phyloP scores from a whole-genome alignment of 2,888 invertebrate species.

The Itoplectis maculator region DNA sequence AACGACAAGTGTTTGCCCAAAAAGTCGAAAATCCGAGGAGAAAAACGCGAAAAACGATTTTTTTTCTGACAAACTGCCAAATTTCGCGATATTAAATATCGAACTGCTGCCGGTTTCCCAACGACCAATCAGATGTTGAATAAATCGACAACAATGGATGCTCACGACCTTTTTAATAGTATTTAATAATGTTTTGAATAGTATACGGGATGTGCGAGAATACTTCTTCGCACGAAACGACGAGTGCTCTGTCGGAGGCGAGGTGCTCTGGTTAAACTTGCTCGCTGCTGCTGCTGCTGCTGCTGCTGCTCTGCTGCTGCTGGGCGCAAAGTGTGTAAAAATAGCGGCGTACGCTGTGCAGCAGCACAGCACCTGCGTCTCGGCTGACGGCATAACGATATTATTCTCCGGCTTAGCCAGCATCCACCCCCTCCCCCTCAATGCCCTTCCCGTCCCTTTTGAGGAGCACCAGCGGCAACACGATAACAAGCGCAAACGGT shows the following conservation, averaged over 20 bases:
- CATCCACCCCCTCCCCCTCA: slow-evolving; percentile 52
- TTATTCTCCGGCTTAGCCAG: slow-evolving; percentile 57
- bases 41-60: too few relatives aligned
- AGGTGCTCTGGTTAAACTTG: slow-evolving; percentile 30
- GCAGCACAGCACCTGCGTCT: slow-evolving; percentile 61
- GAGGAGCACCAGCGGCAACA: slow-evolving; percentile 42
- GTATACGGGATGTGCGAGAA: slow-evolving; percentile 62
- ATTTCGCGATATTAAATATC: too few relatives aligned
- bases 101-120: too few relatives aligned
- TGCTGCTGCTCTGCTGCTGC: slow-evolving; percentile 47
- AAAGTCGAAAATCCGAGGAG: too few relatives aligned
- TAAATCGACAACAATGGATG: too few relatives aligned
- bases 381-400: slow-evolving; percentile 60
- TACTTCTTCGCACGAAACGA: slow-evolving; percentile 54
- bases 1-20: too few relatives aligned
- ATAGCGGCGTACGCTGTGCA: slow-evolving; percentile 47
- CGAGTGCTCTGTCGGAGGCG: slow-evolving; percentile 49
- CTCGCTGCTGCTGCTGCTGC: slow-evolving; percentile 8
- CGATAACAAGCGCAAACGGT: slow-evolving; percentile 46
- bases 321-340: slow-evolving; percentile 54
- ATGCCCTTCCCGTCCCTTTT: slow-evolving; percentile 51
- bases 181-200: too few relatives aligned
- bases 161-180: too few relatives aligned
- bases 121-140: too few relatives aligned
- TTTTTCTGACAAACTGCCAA: too few relatives aligned